These are phyloP conservation scores for Himalopsyche kuldschensis DNA, from an alignment of 2,888 invertebrate species.

Conservation along the genomic window DNA sequence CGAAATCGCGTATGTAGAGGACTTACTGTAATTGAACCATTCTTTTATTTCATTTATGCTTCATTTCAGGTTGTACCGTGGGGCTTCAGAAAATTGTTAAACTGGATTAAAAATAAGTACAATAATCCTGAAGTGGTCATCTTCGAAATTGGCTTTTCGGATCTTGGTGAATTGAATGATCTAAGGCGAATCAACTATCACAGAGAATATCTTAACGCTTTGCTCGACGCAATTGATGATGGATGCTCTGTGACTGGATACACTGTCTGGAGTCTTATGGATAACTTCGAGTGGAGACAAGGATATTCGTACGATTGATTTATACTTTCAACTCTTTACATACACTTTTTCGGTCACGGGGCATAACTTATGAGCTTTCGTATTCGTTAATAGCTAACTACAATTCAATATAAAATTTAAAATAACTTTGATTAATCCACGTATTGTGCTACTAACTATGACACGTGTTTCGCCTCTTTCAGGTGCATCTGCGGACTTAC, in stretches of 20 bases:
- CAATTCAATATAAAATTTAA: no score
- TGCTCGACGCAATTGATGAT: slow-evolving; percentile 55
- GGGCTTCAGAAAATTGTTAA: slow-evolving; percentile 57
- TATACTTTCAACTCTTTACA: no score
- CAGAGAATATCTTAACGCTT: slow-evolving; percentile 49
- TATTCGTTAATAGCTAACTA: no score
- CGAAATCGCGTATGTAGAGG: no score
- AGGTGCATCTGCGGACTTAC: no score
- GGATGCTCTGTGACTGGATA: slow-evolving; percentile 59
- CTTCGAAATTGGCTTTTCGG: slow-evolving; percentile 64
- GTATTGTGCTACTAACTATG: no score
- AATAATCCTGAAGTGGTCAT: slow-evolving; percentile 59
- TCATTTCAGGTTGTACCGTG: slow-evolving; percentile 46
- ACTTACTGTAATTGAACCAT: no score
- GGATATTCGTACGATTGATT: slow-evolving; percentile 65
- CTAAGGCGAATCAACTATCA: slow-evolving; percentile 44
- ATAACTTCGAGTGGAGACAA: slow-evolving; percentile 66
- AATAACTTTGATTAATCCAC: no score
- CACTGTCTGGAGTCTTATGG: slow-evolving; percentile 64
- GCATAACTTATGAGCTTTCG: no score
- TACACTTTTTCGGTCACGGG: no score
- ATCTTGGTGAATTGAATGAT: slow-evolving; percentile 45
- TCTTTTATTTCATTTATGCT: neutral
- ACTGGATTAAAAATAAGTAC: slow-evolving; percentile 61
- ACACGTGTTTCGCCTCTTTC: no score